These are phyloP conservation scores for Heliconius congener DNA, from an alignment of 1,140 invertebrate species.

Conservation along the genomic window DNA sequence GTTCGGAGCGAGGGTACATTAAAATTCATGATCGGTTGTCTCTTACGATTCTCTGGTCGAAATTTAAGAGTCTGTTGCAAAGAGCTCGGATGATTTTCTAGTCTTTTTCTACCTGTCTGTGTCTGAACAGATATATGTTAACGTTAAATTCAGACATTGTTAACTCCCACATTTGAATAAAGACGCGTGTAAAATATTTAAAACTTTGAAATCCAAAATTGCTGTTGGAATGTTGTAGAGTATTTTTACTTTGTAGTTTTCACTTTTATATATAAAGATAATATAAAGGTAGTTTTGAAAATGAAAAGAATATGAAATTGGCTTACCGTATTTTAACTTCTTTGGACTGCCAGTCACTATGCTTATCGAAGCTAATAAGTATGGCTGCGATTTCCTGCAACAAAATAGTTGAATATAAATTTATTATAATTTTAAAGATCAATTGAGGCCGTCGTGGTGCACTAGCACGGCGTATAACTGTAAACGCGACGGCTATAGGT, in stretches of 20 bases:
- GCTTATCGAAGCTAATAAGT: constrained; percentile 97
- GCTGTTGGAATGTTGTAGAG: not conserved
- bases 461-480: too few species aligned
- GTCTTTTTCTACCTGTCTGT: constrained; percentile 35
- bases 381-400: constrained; percentile 98
- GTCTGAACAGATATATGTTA: constrained; percentile 33
- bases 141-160: constrained; percentile 21
- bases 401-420: constrained; percentile 58
- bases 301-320: constrained; percentile 3
- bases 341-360: constrained; percentile 97
- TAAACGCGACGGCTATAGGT: too few species aligned
- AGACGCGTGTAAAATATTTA: constrained; percentile 19
- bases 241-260: constrained; percentile 9
- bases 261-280: not conserved
- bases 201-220: not conserved
- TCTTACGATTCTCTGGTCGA: constrained; percentile 43
- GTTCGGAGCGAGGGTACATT: constrained; percentile 43
- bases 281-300: not conserved
- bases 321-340: constrained; percentile 97
- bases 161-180: constrained; percentile 20
- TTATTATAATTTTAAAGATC: too few species aligned
- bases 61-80: constrained; percentile 45
- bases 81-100: constrained; percentile 39
- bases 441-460: too few species aligned
- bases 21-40: constrained; percentile 59